Conservation (phyloP, 2,113 vertebrate genomes). For the Colius striatus region DNA sequence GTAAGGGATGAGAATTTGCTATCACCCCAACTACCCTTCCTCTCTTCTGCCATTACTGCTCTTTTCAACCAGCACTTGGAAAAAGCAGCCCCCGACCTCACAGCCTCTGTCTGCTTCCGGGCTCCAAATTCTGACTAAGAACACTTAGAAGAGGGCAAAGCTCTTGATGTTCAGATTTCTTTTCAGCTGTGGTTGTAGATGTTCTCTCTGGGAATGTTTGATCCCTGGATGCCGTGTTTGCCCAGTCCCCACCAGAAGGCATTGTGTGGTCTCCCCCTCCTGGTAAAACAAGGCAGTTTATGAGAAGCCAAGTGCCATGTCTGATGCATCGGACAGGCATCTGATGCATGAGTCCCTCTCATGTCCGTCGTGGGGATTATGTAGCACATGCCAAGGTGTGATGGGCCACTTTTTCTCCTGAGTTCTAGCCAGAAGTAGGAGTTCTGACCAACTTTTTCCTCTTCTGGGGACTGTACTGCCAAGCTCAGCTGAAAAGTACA, state of each 20-base stretch:
- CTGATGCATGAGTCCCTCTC: neutral
- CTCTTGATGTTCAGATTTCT: neutral
- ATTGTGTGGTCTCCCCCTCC: conserved; percentile 61
- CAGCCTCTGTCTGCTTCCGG: neutral
- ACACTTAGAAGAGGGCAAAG: neutral
- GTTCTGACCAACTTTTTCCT: neutral
- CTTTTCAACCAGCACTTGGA: neutral
- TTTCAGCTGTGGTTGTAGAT: neutral
- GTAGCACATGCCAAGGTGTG: neutral
- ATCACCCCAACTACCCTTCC: neutral
- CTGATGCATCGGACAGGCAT: neutral
- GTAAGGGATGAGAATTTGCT: neutral
- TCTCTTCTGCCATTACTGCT: neutral
- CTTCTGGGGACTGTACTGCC: neutral
- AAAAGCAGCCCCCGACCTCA: neutral
- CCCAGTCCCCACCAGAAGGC: neutral
- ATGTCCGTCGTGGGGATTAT: neutral
- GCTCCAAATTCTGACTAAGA: neutral
- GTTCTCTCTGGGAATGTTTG: neutral
- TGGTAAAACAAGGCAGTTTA: conserved; percentile 23
- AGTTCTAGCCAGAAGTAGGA: neutral
- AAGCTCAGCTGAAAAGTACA: neutral
- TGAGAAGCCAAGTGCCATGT: neutral
- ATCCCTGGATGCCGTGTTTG: neutral
- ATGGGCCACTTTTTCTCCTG: neutral